A percentile compares a stretch with the other conserved stretches of the same genome.
These are phyloP conservation scores for Mimumesa dahlbomi DNA, from an alignment of 2,888 invertebrate genomes.

Conservation along the genomic window DNA sequence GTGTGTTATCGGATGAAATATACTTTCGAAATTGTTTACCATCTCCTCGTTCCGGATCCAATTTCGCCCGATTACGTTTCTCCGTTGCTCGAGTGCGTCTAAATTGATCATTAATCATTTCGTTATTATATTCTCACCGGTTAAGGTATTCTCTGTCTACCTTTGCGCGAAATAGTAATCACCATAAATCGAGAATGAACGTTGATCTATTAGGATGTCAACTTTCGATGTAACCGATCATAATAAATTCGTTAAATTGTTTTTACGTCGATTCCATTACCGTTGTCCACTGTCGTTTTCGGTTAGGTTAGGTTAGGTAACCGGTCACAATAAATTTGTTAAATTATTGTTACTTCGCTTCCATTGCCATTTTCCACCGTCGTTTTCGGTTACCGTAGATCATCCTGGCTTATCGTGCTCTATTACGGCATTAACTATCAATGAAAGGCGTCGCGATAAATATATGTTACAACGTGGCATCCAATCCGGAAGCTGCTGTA, in stretches of 20 bases:
- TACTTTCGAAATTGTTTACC: neutral
- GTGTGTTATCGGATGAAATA: neutral
- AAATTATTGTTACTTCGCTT: neutral
- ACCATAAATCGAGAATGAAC: too few species aligned
- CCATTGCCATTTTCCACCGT: neutral
- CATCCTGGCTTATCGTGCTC: neutral
- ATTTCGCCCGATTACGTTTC: neutral
- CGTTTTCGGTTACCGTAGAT: neutral
- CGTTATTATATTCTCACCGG: too few species aligned
- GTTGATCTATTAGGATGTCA: neutral
- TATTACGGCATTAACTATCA: neutral
- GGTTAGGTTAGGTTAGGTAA: too few species aligned
- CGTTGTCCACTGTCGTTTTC: too few species aligned
- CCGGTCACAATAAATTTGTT: neutral
- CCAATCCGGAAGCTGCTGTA: neutral
- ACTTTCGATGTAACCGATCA: neutral
- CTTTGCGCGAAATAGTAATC: too few species aligned
- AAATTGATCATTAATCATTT: too few species aligned
- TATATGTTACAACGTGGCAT: conserved; percentile 11
- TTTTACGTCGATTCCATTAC: too few species aligned
- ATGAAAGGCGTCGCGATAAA: conserved; percentile 4
- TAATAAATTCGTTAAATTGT: too few species aligned
- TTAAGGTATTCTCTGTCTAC: neutral
- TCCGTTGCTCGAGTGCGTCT: neutral
- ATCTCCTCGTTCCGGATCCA: neutral